Base-by-base conservation (phyloP, 2,113 vertebrate species). In the Myrmecobius fasciatus region DNA sequence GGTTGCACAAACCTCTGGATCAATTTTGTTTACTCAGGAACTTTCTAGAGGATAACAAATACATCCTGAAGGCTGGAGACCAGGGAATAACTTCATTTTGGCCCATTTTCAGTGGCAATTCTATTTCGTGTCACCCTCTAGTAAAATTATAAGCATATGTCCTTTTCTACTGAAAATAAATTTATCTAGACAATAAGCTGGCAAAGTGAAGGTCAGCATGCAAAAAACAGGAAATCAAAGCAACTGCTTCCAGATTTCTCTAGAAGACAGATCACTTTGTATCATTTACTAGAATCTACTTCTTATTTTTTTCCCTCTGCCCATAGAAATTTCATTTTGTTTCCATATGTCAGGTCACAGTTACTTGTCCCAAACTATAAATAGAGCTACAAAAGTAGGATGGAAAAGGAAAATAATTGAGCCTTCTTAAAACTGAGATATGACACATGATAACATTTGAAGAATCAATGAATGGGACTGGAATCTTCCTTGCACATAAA, bases 121-220 rank as follows among this genome's bases (percentile, higher is more conserved):
- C 97, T 93, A 97, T 92, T 96, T 96, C 95, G 96, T 97, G 97
- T 98, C 91, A 88, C 96, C 95, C 56, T 10, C 83, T 95, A 60
- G 43, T 93, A 91, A 98, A 98, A 98, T 97, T 90, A 94, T 95
- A 98, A 98, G 97, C 98, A 97, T 95, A 95, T 98, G 98, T 94
- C 75, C 5, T 22, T 95, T 11, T 25, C 47, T 26, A 89, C 47
- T 95, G 96, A 96, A 97, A 98, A 98, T 48, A 96, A 98, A 98
- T 96, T 93, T 89, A 51, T 96, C 0, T 22, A 96, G 96, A 96
- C 90, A 96, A 92, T 31, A 97, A 95, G 91, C 47, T 97, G 91
- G 91, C 60, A 49, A 31, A 96, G 88, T 60, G 48, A 48, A 96
- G 96, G 17, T 14, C 92, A 6, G 89, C 52, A 95, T 31, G 67